Conservation (phyloP, 2,888 invertebrate species). For the Drosophila algonquin region DNA sequence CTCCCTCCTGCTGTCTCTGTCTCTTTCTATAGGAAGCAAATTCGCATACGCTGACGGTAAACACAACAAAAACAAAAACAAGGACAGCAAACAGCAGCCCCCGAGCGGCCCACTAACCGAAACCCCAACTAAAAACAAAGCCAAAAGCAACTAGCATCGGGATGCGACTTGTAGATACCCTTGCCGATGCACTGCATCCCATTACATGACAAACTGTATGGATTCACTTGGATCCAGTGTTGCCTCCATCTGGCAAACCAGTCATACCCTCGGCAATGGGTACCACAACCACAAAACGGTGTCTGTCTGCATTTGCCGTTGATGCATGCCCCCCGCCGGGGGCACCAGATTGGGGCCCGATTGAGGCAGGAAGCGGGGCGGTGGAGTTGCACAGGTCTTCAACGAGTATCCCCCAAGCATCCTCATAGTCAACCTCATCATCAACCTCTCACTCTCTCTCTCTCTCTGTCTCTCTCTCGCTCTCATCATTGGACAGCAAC, state of each 20-base stretch:
- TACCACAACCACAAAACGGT: slow-evolving; percentile 41
- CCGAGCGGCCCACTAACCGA: slow-evolving; percentile 75
- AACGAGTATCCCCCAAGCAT: slow-evolving; percentile 42
- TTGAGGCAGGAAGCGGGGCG: slow-evolving; percentile 7
- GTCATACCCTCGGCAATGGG: not conserved
- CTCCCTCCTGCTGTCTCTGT: not conserved
- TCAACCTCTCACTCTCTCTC: slow-evolving; percentile 17
- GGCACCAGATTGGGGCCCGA: not conserved
- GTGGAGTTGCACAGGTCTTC: slow-evolving; percentile 33
- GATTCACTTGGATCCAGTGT: too few species aligned
- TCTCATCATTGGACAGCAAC: slow-evolving; percentile 23
- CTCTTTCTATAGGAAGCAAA: slow-evolving; percentile 66
- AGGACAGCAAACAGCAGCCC: slow-evolving; percentile 27
- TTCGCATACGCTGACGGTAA: slow-evolving; percentile 33
- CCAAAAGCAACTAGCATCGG: not conserved
- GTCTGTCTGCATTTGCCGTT: slow-evolving; percentile 45
- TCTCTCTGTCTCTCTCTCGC: too few species aligned
- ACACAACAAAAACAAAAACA: slow-evolving; percentile 6
- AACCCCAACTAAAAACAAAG: slow-evolving; percentile 59
- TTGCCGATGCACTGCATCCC: not conserved
- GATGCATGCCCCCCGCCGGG: not conserved
- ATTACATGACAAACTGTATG: not conserved
- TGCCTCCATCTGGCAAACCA: too few species aligned
- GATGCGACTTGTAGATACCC: not conserved
- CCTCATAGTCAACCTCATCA: slow-evolving; percentile 23